Base-by-base conservation (phyloP, 2,113 vertebrate genomes). In the Thamnaconus septentrionalis region DNA sequence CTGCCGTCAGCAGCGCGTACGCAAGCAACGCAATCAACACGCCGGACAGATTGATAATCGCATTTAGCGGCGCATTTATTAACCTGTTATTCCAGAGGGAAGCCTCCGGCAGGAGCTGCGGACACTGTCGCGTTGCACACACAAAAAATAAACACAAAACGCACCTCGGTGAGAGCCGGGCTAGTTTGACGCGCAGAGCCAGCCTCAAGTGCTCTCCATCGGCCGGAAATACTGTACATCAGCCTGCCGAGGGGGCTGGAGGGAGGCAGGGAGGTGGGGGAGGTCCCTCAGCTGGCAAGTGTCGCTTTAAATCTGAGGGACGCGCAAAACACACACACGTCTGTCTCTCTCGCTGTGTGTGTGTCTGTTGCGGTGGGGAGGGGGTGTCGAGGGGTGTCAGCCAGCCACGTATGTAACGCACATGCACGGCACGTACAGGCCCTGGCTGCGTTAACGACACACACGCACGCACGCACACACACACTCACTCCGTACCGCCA, bases 61-160 rank as follows among this genome's bases (percentile, higher is more conserved):
- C 75, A 70, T 84, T 82, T 76, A 45, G 58, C 64, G 54, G 75
- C 42, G 44, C 51, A 56, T 69, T 75, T 69, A 64, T 79, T 60
- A 68, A 51, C 73, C 49, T 18, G 66, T 43, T 44, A 56, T 45
- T 45, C 44, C 44, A 7, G 18, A 31, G 18, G 18, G 18, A 31
- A 31, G 18, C 18, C 18, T 31, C 18, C 1, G 18, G 18, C 18
- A 31, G 18, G 18, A 31, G 18, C 18, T 31, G 18, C 18, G 18
- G 18, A 31, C 18, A 31, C 1, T 31, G 44, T 7, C 5, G 5
- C 44, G 44, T 46, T 54, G 6, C 55, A 42, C 4, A 40, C 44
- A 50, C 51, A n/a, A 11, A 53, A 40, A n/a, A n/a, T 31, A 42
- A 41, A 5, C 46, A 51, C 6, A 41, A n/a, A 54, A 50, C 40